Conservation (phyloP, 2,888 invertebrate genomes). For the Drosophila anomelani region DNA sequence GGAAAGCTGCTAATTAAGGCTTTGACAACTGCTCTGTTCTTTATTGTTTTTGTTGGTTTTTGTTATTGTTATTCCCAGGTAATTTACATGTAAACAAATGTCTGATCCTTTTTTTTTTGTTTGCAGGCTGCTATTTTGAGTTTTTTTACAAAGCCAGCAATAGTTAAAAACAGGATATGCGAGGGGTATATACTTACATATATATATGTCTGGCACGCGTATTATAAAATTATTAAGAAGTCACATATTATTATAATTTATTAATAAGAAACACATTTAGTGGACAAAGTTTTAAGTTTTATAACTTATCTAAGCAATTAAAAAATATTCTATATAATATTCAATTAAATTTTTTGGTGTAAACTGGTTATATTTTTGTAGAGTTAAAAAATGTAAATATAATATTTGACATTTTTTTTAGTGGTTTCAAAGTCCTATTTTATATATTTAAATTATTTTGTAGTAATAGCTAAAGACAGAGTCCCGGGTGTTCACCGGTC, state of each 20-base stretch:
- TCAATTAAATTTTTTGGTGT: neutral
- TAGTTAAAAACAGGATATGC: neutral
- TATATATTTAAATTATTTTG: neutral
- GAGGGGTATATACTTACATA: neutral
- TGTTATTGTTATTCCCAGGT: constrained; percentile 43
- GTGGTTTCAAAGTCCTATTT: neutral
- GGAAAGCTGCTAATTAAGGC: constrained; percentile 35
- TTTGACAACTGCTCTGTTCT: constrained; percentile 13
- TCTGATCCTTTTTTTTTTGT: constrained; percentile 49
- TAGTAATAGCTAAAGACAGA: no score
- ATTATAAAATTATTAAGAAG: neutral
- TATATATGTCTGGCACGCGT: no score
- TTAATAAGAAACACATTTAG: neutral
- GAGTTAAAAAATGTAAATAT: neutral
- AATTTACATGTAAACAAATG: constrained; percentile 75
- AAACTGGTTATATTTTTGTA: neutral
- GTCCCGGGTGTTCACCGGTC: neutral
- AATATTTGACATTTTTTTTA: neutral
- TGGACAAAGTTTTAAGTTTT: neutral
- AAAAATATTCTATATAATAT: neutral
- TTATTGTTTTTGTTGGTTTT: neutral
- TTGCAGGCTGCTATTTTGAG: neutral
- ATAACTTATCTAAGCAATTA: neutral
- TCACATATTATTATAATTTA: neutral
- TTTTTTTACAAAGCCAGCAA: neutral